phyloP scores from a whole-genome alignment of 2,888 invertebrate genomes.

The Drosophila antonietae region DNA sequence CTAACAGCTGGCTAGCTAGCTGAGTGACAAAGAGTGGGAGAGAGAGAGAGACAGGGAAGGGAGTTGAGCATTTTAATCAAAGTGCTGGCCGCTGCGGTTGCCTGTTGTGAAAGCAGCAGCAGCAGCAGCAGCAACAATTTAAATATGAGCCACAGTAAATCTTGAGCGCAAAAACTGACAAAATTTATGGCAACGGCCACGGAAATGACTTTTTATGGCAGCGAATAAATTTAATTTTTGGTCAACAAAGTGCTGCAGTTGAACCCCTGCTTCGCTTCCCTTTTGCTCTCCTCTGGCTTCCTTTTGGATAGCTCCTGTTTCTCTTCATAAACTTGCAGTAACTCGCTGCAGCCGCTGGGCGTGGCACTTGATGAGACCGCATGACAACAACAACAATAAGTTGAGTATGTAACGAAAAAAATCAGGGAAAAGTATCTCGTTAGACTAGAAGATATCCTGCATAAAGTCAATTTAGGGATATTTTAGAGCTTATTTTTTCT shows the following conservation, averaged over 20 bases:
- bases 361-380: slow-evolving; percentile 60
- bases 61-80: slow-evolving; percentile 68
- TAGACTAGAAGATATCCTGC: not conserved
- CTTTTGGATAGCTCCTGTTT: slow-evolving; percentile 11
- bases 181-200: slow-evolving; percentile 76
- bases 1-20: slow-evolving; percentile 37
- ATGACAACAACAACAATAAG: slow-evolving; percentile 3
- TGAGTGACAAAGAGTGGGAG: slow-evolving; percentile 1
- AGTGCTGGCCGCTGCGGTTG: slow-evolving; percentile 39
- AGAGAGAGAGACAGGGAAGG: not conserved
- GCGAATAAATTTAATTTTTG: slow-evolving; percentile 79
- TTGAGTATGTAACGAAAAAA: slow-evolving; percentile 19
- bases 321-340: slow-evolving; percentile 66
- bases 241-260: slow-evolving; percentile 71
- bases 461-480: not conserved
- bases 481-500: not conserved
- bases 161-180: slow-evolving; percentile 73
- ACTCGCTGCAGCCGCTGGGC: slow-evolving; percentile 32
- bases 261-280: not conserved
- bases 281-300: not conserved
- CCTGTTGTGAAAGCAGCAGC: slow-evolving; percentile 39
- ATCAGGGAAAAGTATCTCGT: not conserved
- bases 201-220: slow-evolving; percentile 81
- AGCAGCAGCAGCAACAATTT: slow-evolving; percentile 62
- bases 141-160: slow-evolving; percentile 77